Base-by-base conservation (phyloP, 37 sponge, comb jelly and placozoan genomes). In the Ianthella basta region DNA sequence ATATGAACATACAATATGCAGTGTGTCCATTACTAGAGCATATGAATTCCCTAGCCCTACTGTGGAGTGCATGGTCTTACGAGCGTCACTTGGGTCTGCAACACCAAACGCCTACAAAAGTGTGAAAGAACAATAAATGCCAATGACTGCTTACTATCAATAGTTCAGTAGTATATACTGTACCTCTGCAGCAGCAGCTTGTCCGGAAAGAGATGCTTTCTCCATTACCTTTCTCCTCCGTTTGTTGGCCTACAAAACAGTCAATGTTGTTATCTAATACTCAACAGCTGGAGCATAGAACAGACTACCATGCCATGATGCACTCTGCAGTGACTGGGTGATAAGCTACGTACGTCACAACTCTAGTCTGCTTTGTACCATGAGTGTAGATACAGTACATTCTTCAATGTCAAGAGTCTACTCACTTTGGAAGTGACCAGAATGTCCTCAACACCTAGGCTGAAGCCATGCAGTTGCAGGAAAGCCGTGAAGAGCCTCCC, bases 371-470 rank as follows among this genome's bases (percentile, higher is more conserved):
- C n/a, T n/a, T n/a, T n/a, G n/a, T n/a, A n/a, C n/a, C n/a, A n/a
- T n/a, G n/a, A n/a, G n/a, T n/a, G n/a, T n/a, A 63, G 65, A 29
- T 30, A 63, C 65, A 24, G 65, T 32, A 34, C 72, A 72, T 3
- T 32, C 16, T 63, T 6, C 5, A 4, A 63, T 29, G 27, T 29
- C 29, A 13, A 4, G 3, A 24, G 29, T 63, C 3, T 10, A 63
- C 65, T 5, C 65, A 92, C 93, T 82, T 87, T 67, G 27, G 54
- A 34, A 8, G 79, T 86, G 35, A 98, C 95, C 19, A 96, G 77
- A 56, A 98, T 96, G 82, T 98, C 99, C 75, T 96, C 95, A 19
- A 98, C 87, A 21, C 99, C 99, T 10, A 98, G 88, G 18, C 91
- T 91, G 83, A 98, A 98, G 44, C 99, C 97, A 84, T 87, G 90